phyloP scores from a whole-genome alignment of 2,888 invertebrate genomes.

The Morpho achilles region DNA sequence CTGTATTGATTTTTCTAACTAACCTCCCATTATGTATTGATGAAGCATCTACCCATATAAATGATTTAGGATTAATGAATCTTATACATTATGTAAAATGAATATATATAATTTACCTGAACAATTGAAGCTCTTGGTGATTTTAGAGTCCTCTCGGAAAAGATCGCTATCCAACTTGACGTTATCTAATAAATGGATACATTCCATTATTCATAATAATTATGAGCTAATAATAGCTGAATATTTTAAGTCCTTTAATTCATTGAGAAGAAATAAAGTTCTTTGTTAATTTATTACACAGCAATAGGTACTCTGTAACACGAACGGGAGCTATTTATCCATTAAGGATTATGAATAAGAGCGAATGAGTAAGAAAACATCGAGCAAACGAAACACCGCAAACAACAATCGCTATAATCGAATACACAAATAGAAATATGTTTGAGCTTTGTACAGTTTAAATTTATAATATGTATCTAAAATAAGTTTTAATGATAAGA shows the following conservation, averaged over 20 bases:
- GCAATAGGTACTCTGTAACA: conserved; percentile 32
- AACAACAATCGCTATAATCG: conserved; percentile 34
- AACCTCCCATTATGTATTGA: conserved; percentile 52
- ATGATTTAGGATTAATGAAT: conserved; percentile 8
- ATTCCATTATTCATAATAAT: conserved; percentile 81
- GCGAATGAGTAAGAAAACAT: conserved; percentile 36
- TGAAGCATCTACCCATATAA: conserved; percentile 18
- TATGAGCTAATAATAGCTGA: conserved; percentile 39
- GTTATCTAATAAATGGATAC: conserved; percentile 83
- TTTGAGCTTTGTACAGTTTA: no score
- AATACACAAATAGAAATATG: conserved; percentile 15
- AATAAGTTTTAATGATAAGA: no score
- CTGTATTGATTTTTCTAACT: conserved; percentile 76
- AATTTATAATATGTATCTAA: no score
- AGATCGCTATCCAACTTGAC: conserved; percentile 77
- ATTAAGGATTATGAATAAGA: conserved; percentile 37
- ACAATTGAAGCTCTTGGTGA: conserved; percentile 82
- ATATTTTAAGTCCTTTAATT: conserved; percentile 44
- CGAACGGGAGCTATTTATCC: conserved; percentile 45
- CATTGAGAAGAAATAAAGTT: conserved; percentile 45
- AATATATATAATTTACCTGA: conserved; percentile 73
- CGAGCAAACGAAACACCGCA: conserved; percentile 38
- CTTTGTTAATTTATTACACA: conserved; percentile 34
- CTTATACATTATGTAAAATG: conserved; percentile 32
- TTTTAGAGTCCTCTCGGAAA: conserved; percentile 67